Base-by-base conservation (phyloP, 2,797 vertebrate genomes). In the Heteromormyrus szaboi region DNA sequence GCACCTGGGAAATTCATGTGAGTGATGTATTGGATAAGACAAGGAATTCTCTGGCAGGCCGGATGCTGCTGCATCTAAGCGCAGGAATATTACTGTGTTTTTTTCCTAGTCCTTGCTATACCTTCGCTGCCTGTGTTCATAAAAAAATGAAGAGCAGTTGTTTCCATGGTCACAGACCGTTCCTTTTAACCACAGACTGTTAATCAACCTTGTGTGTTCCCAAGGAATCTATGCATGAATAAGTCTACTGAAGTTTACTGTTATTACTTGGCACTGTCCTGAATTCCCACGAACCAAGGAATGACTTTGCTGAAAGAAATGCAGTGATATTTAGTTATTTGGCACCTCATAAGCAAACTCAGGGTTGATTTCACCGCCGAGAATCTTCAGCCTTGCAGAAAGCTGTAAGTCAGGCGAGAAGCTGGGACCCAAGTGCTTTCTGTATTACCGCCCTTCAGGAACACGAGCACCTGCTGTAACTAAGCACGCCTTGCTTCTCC, bases 161-260 rank as follows among this genome's bases (percentile, higher is more conserved):
- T 85, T 85, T 85, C 46, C 83, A 85, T 19, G 22, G 83, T 14
- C 48, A 85, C 83, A 85, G 46, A 53, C 48, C 22, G 48, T 25
- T 85, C 48, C n/a, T 25, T 85, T 85, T 51, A 85, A 50, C 44
- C 25, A 51, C 48, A 50, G n/a, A 50, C 22, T 51, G 46, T 85
- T 85, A 85, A 50, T 25, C 46, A 25, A 51, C 48, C 83, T 46
- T 81, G 76, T 46, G 37, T 81, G n/a, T 46, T 44, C 37, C 37
- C 76, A 41, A 81, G 76, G 41, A 44, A 85, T 85, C 83, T 51
- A 51, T 51, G 46, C 83, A 85, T 25, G 83, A 85, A 85, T 50
- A 50, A 85, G 44, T 53, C 19, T 51, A 51, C 46, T 22, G 83
- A 85, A 85, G 83, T 51, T 85, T 51, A 51, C 25, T 29, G 79